These are phyloP conservation scores for Dolomedes plantarius DNA, from an alignment of 2,888 invertebrate genomes.

Conservation along the genomic window DNA sequence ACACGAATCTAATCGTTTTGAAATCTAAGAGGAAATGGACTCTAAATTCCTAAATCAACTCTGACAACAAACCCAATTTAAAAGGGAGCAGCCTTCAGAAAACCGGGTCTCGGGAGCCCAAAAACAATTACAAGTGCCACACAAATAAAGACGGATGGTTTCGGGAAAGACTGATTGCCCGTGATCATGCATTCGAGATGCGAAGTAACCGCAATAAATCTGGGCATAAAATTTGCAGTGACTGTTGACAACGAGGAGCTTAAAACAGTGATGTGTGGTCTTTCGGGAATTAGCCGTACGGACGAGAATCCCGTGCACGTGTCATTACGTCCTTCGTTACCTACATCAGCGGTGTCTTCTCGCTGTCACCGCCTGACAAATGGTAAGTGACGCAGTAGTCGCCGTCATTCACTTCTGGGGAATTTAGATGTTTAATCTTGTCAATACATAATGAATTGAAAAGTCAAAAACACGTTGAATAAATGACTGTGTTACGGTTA, in stretches of 20 bases:
- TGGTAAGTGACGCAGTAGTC: background rate
- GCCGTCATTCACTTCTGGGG: background rate
- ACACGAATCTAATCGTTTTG: too few relatives aligned
- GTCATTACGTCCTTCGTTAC: conserved; percentile 36
- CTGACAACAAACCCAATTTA: background rate
- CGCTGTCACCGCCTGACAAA: background rate
- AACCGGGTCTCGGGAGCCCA: background rate
- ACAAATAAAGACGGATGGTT: background rate
- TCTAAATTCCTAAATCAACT: too few relatives aligned
- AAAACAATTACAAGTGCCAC: background rate
- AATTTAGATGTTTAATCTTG: background rate
- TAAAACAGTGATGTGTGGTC: conserved; percentile 61
- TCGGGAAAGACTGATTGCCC: background rate
- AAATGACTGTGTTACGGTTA: background rate
- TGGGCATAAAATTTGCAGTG: conserved; percentile 36
- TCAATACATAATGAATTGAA: background rate
- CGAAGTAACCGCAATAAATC: conserved; percentile 41
- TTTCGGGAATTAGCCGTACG: conserved; percentile 45
- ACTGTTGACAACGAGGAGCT: conserved; percentile 40
- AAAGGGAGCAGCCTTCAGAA: background rate
- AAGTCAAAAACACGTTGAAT: background rate
- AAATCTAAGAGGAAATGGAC: too few relatives aligned
- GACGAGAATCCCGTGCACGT: conserved; percentile 34
- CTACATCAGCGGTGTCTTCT: conserved; percentile 28
- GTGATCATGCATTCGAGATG: conserved; percentile 41